These are phyloP conservation scores for Bathynomus jamesi DNA, from an alignment of 1,140 invertebrate species.

Conservation along the genomic window DNA sequence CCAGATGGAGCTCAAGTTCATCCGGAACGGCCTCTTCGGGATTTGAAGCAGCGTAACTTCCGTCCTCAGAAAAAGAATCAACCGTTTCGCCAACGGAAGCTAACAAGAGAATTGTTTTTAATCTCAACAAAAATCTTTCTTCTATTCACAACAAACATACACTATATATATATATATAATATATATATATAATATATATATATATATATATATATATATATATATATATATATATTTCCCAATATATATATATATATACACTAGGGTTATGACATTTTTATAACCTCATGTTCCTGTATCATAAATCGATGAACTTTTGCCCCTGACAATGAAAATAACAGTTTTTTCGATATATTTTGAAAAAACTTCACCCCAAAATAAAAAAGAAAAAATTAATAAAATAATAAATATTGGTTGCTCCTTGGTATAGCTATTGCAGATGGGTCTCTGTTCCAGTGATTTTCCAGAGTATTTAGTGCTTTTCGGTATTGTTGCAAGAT, in stretches of 20 bases:
- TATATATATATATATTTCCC: not conserved
- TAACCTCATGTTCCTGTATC: no score
- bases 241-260: not conserved
- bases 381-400: no score
- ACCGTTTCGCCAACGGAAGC: not conserved
- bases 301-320: no score
- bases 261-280: not conserved
- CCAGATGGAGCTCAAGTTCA: not conserved
- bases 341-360: no score
- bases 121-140: not conserved
- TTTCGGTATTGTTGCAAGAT: no score
- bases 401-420: no score
- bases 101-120: not conserved
- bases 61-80: not conserved
- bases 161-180: conserved; percentile 1
- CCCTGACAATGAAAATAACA: no score
- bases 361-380: no score
- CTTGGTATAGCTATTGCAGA: no score
- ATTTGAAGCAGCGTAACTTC: not conserved
- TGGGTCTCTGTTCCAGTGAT: no score
- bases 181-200: not conserved
- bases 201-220: conserved; percentile 3
- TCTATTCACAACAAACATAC: not conserved
- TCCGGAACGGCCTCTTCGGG: not conserved
- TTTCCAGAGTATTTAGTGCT: no score